Evolutionary conservation across 2,113 vertebrate species (phyloP).

Genomic region (Varanus komodoensis): DNA sequence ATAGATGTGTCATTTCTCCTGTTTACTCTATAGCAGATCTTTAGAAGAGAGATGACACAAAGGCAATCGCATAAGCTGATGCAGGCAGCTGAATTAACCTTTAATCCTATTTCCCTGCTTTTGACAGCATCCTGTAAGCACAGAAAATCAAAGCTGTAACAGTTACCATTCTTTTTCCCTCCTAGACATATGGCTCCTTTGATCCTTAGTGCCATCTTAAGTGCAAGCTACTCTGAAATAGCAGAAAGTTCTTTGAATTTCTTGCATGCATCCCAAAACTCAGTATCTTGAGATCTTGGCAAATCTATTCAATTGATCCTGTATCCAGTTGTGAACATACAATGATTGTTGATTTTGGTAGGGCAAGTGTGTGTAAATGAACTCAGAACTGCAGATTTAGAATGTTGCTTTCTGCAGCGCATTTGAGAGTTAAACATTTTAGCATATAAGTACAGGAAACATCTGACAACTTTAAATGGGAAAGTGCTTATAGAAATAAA

Average conservation of each 20-base stretch:
- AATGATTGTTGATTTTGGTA: slow-evolving; percentile 1
- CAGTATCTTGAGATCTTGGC: neutral
- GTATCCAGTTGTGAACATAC: slow-evolving; percentile 7
- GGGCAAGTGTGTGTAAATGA: neutral
- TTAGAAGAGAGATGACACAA: slow-evolving; percentile 41
- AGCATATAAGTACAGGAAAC: slow-evolving; percentile 75
- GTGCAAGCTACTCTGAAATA: slow-evolving; percentile 43
- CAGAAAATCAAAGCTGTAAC: slow-evolving; percentile 62
- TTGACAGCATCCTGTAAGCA: slow-evolving; percentile 52
- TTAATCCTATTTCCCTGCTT: slow-evolving; percentile 63
- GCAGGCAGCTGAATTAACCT: slow-evolving; percentile 59
- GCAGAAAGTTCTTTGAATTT: neutral
- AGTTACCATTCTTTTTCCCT: slow-evolving; percentile 40
- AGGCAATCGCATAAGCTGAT: slow-evolving; percentile 57
- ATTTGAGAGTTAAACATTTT: slow-evolving; percentile 69
- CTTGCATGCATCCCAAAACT: slow-evolving; percentile 15
- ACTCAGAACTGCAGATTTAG: slow-evolving; percentile 8
- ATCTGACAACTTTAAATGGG: slow-evolving; percentile 69
- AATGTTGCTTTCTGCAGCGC: slow-evolving; percentile 58
- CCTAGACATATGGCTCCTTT: slow-evolving; percentile 32
- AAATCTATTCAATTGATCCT: slow-evolving; percentile 24
- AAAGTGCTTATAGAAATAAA: slow-evolving; percentile 70
- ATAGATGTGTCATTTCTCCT: slow-evolving; percentile 48
- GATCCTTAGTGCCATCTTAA: slow-evolving; percentile 40
- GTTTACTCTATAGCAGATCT: neutral